A percentile compares a stretch with the other conserved stretches of the same genome.
Conservation (phyloP, 1,140 invertebrate genomes). For the Eulimnadia texana region DNA sequence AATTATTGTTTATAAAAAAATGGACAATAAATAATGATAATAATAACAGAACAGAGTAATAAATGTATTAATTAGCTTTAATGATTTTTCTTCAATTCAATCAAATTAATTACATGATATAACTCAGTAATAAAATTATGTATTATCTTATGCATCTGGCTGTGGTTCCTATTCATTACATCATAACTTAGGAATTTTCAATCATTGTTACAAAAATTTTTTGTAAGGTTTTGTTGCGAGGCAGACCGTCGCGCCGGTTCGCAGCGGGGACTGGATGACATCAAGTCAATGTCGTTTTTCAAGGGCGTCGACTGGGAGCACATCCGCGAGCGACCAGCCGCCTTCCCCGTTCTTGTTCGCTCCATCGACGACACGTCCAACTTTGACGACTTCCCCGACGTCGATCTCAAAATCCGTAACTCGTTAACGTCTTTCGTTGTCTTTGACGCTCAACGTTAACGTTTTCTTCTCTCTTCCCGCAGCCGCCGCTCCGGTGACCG, state of each 20-base stretch:
- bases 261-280: slow-evolving; percentile 73
- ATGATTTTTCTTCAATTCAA: not conserved
- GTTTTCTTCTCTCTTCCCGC: slow-evolving; percentile 17
- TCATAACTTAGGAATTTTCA: too few relatives aligned
- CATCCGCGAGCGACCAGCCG: slow-evolving; percentile 89
- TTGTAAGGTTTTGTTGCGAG: slow-evolving; percentile 75
- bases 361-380: slow-evolving; percentile 88
- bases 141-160: too few relatives aligned
- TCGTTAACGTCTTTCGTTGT: slow-evolving; percentile 22
- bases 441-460: not conserved
- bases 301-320: slow-evolving; percentile 90
- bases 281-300: slow-evolving; percentile 73
- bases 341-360: slow-evolving; percentile 77
- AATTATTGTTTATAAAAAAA: too few relatives aligned
- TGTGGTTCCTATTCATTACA: too few relatives aligned
- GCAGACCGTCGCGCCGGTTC: slow-evolving; percentile 79
- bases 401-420: slow-evolving; percentile 96
- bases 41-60: too few relatives aligned
- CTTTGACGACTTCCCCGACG: slow-evolving; percentile 99
- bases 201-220: too few relatives aligned
- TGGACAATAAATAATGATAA: too few relatives aligned
- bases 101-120: not conserved
- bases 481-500: slow-evolving; percentile 48
- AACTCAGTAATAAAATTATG: not conserved
- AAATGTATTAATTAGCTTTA: too few relatives aligned